Percentiles rank a stretch among this genome's conserved stretches.
phyloP scores from a whole-genome alignment of 2,113 vertebrate genomes.

The Melanerpes aurifrons region DNA sequence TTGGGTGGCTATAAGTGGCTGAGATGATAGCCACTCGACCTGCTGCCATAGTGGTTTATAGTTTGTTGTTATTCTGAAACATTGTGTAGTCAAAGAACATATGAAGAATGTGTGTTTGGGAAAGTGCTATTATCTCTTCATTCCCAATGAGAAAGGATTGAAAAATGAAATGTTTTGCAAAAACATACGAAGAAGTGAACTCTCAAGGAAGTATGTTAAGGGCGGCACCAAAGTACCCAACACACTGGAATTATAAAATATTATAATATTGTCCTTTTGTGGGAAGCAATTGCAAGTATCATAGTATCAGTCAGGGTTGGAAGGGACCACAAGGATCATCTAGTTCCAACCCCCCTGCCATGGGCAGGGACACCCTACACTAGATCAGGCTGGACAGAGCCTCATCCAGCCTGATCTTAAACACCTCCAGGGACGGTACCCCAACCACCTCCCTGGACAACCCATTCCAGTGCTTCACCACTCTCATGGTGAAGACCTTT shows the following conservation, averaged over 20 bases:
- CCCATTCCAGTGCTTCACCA: no score
- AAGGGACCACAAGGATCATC: no score
- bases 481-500: no score
- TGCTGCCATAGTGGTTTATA: neutral
- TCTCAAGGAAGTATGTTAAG: neutral
- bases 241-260: neutral
- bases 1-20: neutral
- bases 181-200: neutral
- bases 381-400: no score
- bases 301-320: no score
- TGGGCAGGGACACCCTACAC: no score
- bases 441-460: no score
- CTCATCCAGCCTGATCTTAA: no score
- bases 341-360: no score
- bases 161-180: neutral
- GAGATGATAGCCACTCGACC: neutral
- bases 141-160: neutral
- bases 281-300: neutral
- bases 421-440: no score
- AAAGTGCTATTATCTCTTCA: neutral
- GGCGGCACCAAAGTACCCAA: neutral
- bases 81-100: neutral
- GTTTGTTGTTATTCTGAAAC: neutral
- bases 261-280: fast-evolving
- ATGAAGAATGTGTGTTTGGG: neutral